Conservation (phyloP, 2,888 invertebrate species). For the Lasius platythorax region DNA sequence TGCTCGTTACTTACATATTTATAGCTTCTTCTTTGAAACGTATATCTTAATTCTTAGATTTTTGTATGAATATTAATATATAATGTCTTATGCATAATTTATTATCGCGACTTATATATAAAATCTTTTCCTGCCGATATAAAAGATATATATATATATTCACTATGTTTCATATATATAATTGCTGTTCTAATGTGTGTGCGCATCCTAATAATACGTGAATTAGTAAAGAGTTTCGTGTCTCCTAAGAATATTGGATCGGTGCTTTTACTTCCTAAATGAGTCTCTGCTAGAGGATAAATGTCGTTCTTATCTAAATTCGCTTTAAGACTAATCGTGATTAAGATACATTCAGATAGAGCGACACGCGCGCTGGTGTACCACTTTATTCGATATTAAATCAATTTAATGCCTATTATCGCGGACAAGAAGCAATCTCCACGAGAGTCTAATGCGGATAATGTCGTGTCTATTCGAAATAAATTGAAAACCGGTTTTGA, state of each 20-base stretch:
- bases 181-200: background rate
- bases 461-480: slow-evolving; percentile 46
- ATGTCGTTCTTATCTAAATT: slow-evolving; percentile 29
- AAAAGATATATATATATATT: background rate
- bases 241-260: background rate
- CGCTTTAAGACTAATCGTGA: slow-evolving; percentile 23
- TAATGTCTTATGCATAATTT: background rate
- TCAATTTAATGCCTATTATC: slow-evolving; percentile 56
- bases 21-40: background rate
- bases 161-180: background rate
- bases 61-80: background rate
- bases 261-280: background rate
- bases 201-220: background rate
- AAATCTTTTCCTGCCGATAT: background rate
- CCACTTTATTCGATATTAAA: slow-evolving; percentile 35
- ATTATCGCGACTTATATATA: background rate
- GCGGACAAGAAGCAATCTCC: slow-evolving; percentile 32
- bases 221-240: background rate
- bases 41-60: background rate
- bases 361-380: slow-evolving; percentile 3
- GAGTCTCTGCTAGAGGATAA: background rate
- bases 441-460: slow-evolving; percentile 48
- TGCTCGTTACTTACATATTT: background rate
- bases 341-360: slow-evolving; percentile 41
- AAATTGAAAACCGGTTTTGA: slow-evolving; percentile 52